Conservation (phyloP, 2,113 vertebrate species). For the Tychaedon coryphoeus region DNA sequence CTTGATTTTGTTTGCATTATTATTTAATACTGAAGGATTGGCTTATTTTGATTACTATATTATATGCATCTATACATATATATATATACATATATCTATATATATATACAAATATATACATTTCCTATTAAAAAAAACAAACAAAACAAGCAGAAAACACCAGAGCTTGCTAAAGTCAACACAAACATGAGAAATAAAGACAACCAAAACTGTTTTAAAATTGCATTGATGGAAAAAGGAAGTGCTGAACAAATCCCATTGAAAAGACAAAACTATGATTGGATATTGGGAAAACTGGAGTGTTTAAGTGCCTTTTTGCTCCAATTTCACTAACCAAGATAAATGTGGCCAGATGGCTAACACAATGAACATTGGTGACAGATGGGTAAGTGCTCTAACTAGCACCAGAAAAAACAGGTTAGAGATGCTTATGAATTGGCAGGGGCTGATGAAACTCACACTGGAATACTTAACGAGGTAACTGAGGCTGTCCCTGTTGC, state of each 20-base stretch:
- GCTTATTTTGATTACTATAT: background rate
- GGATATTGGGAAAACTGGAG: background rate
- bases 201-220: background rate
- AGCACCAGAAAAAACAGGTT: slow-evolving; percentile 54
- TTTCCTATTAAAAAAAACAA: background rate
- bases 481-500: background rate
- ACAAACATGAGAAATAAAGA: background rate
- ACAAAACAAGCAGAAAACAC: background rate
- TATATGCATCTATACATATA: no score
- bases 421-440: slow-evolving; percentile 53
- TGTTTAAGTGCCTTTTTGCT: slow-evolving; percentile 33
- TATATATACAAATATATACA: background rate
- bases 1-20: background rate
- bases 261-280: background rate
- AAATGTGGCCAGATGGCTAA: slow-evolving; percentile 62
- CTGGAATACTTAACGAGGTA: slow-evolving; percentile 52
- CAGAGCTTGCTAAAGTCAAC: background rate
- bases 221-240: background rate
- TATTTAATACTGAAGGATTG: background rate
- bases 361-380: slow-evolving; percentile 58
- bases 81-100: no score
- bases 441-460: slow-evolving; percentile 27
- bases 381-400: slow-evolving; percentile 64
- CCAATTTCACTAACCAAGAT: slow-evolving; percentile 1
- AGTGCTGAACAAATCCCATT: background rate